Percentiles rank a stretch among this genome's conserved stretches.
These are phyloP conservation scores for Champsocephalus esox DNA, from an alignment of 2,797 vertebrate genomes.

Conservation along the genomic window DNA sequence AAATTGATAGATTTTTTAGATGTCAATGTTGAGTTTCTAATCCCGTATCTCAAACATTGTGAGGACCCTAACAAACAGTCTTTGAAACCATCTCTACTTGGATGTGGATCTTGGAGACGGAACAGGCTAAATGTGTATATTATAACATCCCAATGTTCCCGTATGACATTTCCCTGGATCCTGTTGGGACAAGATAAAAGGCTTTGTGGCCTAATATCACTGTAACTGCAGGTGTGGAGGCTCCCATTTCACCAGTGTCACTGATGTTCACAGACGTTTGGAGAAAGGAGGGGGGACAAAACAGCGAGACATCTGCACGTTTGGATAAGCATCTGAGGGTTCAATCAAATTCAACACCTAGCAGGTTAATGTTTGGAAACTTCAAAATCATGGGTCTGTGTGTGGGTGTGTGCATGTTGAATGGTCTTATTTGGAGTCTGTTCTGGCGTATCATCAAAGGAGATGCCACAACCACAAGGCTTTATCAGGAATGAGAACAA, in stretches of 20 bases:
- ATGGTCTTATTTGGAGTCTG: constrained; percentile 27
- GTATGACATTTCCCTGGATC: constrained; percentile 56
- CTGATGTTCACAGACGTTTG: constrained; percentile 67
- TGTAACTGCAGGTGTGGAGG: constrained; percentile 74
- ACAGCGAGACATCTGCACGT: constrained; percentile 80
- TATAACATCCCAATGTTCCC: constrained; percentile 51
- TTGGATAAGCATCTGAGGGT: constrained; percentile 81
- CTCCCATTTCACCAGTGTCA: constrained; percentile 74
- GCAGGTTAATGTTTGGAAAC: constrained; percentile 77
- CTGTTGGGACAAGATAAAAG: constrained; percentile 78
- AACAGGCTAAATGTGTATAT: constrained; percentile 38
- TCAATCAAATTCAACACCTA: constrained; percentile 82
- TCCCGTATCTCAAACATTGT: neutral
- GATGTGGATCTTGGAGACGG: constrained; percentile 36
- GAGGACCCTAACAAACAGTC: constrained; percentile 9
- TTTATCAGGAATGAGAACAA: constrained; percentile 56
- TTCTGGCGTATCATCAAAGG: constrained; percentile 74
- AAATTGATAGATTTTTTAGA: too few species aligned
- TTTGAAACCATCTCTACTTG: constrained; percentile 2
- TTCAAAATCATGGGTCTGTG: constrained; percentile 23
- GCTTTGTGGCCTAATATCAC: constrained; percentile 60
- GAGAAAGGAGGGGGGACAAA: neutral
- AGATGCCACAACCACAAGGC: constrained; percentile 43
- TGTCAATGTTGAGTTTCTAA: constrained; percentile 2
- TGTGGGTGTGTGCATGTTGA: constrained; percentile 37